These are phyloP conservation scores for Hypotaenidia okinawae DNA, from an alignment of 2,797 vertebrate genomes.

Conservation along the genomic window DNA sequence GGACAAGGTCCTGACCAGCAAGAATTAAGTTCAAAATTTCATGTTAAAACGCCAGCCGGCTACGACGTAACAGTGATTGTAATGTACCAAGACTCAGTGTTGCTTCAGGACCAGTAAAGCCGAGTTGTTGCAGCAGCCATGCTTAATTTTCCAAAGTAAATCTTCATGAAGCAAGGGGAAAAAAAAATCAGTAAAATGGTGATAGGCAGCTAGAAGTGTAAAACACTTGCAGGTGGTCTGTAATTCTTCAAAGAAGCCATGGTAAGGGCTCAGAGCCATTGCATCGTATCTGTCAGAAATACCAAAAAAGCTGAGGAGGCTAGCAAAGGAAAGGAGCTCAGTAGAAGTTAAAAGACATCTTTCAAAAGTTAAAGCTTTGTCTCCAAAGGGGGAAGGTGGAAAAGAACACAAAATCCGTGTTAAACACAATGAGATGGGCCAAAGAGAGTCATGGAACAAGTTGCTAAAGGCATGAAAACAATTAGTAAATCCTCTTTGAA, in stretches of 20 bases:
- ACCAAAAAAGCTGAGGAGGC: background rate
- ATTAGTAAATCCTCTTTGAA: conserved; percentile 13
- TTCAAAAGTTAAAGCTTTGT: background rate
- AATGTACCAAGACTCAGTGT: background rate
- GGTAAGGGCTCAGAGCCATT: background rate
- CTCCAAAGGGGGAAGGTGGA: background rate
- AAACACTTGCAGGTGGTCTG: background rate
- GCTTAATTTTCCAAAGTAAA: background rate
- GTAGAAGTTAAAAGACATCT: background rate
- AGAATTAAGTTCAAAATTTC: background rate
- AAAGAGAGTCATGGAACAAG: background rate
- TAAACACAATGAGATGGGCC: background rate
- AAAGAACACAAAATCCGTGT: background rate
- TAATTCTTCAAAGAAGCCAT: background rate
- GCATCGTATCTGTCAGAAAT: background rate
- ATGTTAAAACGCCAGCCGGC: background rate
- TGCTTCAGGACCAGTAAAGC: background rate
- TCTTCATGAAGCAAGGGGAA: background rate
- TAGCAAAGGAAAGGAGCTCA: background rate
- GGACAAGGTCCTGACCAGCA: background rate
- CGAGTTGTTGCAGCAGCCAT: background rate
- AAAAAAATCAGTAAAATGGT: background rate
- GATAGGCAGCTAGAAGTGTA: background rate
- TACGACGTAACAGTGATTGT: background rate
- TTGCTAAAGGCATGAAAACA: background rate